Evolutionary conservation across 2,888 invertebrate genomes (phyloP).

Genomic region (Acronicta leporina): DNA sequence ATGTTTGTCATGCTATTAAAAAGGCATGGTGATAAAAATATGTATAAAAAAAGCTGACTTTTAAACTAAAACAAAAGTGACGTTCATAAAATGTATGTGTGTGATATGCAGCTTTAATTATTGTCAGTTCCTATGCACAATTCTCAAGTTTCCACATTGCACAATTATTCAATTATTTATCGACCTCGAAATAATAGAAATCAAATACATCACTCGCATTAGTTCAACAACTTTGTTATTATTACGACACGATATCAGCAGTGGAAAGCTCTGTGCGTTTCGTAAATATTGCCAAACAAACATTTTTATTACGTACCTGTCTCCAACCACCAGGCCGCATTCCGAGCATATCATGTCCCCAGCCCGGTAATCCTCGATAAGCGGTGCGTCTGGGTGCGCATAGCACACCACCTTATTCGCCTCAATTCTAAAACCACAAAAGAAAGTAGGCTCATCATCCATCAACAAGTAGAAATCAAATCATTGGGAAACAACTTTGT

Average conservation of each 20-base stretch:
- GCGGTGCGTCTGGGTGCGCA: constrained; percentile 97
- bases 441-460: constrained; percentile 72
- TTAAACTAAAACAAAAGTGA: neutral
- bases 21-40: neutral
- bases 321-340: constrained; percentile 99
- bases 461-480: constrained; percentile 78
- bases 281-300: constrained; percentile 70
- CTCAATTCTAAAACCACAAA: constrained; percentile 90
- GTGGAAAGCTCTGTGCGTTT: constrained; percentile 68
- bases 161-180: constrained; percentile 59
- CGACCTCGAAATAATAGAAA: constrained; percentile 69
- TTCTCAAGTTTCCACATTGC: constrained; percentile 56
- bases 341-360: constrained; percentile 99
- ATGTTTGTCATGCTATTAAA: neutral
- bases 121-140: constrained; percentile 50
- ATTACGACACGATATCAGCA: constrained; percentile 61
- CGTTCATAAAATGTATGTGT: constrained; percentile 6
- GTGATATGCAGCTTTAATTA: constrained; percentile 27
- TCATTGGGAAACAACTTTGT: constrained; percentile 60
- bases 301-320: constrained; percentile 91
- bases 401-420: constrained; percentile 95
- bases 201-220: constrained; percentile 64
- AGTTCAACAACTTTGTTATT: constrained; percentile 63
- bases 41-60: neutral
- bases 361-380: constrained; percentile 99